Base-by-base conservation (phyloP, 2,888 invertebrate species). In the Polyommatus icarus region DNA sequence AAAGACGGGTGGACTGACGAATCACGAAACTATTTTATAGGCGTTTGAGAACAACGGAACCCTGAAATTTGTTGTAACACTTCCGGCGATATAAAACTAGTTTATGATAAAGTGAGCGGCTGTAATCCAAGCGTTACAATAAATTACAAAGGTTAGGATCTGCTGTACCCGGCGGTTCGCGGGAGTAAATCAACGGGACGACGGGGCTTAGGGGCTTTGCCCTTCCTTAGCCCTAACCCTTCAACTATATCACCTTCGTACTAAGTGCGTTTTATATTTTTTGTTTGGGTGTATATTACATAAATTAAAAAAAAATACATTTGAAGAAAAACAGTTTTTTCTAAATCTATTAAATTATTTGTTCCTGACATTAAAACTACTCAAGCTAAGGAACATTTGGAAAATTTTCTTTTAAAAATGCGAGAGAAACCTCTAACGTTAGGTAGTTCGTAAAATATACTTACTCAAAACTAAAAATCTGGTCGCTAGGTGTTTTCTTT, bases 171-270 rank as follows among this genome's bases (percentile, higher is more conserved):
- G 81, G 81, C 78, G 77, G 67, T 81, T 79, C 81, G 82, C 81
- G 77, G 76, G 80, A 81, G 83, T 86, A 86, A 85, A 85, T 86
- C 85, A 85, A 81, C 79, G 59, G 77, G 71, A 78, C 80, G 79
- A 77, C 77, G 80, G 80, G 81, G 81, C 80, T 80, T 79, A 82
- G 78, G 79, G 77, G 78, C 77, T 78, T 78, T 77, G 78, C 72
- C 80, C 78, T 79, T 79, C 81, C 78, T 76, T 77, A 78, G 80
- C 81, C 79, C 79, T 81, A 50, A 71, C 77, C n/a, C 71, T 54
- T 71, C 29, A 77, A 77, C 50, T 67, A 36, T 54, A 77, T 71
- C 36, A 57, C 72, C 71, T 71, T 77, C 15, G 54, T 57, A 32
- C 46, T 57, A 77, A 71, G 77, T 57, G 50, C 29, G 29, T 29